These are phyloP conservation scores for Nannospalax galili DNA, from an alignment of 2,113 vertebrate genomes.

Conservation along the genomic window DNA sequence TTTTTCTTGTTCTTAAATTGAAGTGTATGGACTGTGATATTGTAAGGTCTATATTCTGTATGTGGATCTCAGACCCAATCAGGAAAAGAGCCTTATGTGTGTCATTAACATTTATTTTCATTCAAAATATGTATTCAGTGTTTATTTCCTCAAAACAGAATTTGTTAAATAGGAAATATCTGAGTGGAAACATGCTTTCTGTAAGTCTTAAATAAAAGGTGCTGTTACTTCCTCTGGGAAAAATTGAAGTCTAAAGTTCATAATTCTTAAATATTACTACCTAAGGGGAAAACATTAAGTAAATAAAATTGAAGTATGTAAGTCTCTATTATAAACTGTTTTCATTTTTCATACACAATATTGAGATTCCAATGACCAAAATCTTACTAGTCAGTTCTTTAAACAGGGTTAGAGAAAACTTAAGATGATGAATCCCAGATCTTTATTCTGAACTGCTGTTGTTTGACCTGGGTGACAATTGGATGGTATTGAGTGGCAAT, in stretches of 20 bases:
- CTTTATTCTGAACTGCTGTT: conserved; percentile 49
- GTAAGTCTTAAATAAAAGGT: conserved; percentile 83
- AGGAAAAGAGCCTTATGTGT: conserved; percentile 67
- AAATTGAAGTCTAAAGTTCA: conserved; percentile 61
- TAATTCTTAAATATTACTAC: conserved; percentile 68
- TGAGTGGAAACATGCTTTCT: conserved; percentile 77
- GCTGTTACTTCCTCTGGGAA: conserved; percentile 79
- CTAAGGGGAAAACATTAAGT: conserved; percentile 50
- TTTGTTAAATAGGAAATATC: conserved; percentile 73
- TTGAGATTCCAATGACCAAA: conserved; percentile 5
- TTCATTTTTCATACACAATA: conserved; percentile 59
- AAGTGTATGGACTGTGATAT: conserved; percentile 63
- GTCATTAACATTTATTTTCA: conserved; percentile 67
- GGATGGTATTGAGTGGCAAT: conserved; percentile 12
- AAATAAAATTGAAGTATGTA: conserved; percentile 61
- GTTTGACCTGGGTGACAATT: conserved; percentile 26
- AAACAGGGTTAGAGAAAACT: conserved; percentile 50
- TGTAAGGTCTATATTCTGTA: conserved; percentile 69
- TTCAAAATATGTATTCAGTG: conserved; percentile 68
- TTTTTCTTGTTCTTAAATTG: conserved; percentile 69
- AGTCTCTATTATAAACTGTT: conserved; percentile 34
- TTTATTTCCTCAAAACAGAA: conserved; percentile 71
- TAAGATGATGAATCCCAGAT: conserved; percentile 12
- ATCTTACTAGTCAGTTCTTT: conserved; percentile 21
- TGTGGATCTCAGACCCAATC: conserved; percentile 50